phyloP scores from a whole-genome alignment of 2,888 invertebrate species.

The Griposia aprilina region DNA sequence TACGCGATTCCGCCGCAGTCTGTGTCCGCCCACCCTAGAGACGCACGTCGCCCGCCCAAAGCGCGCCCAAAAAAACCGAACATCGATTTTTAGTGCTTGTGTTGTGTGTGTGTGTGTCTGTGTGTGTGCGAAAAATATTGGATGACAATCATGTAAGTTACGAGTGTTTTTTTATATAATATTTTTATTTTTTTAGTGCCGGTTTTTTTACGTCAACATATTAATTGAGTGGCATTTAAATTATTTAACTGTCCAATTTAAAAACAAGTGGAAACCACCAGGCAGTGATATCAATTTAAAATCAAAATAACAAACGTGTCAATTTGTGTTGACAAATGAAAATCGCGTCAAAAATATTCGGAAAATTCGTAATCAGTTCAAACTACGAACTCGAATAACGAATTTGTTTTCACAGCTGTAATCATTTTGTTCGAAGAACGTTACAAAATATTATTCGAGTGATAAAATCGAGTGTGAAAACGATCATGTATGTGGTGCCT shows the following conservation, averaged over 20 bases:
- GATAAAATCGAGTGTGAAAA: constrained; percentile 53
- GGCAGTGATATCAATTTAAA: neutral
- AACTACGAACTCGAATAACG: constrained; percentile 16
- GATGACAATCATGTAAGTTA: constrained; percentile 67
- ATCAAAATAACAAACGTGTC: neutral
- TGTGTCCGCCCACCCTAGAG: constrained; percentile 65
- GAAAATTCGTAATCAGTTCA: neutral
- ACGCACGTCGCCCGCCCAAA: constrained; percentile 65
- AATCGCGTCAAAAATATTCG: neutral
- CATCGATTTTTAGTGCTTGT: constrained; percentile 74
- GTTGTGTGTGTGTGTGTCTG: constrained; percentile 71
- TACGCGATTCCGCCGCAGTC: constrained; percentile 71
- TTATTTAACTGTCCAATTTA: neutral
- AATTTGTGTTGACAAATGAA: constrained; percentile 22
- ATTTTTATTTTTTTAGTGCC: constrained; percentile 48
- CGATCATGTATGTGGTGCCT: constrained; percentile 50
- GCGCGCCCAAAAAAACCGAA: constrained; percentile 63
- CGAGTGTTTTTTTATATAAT: constrained; percentile 26
- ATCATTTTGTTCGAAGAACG: constrained; percentile 8
- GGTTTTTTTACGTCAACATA: constrained; percentile 20
- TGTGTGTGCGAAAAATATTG: constrained; percentile 67
- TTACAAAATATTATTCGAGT: constrained; percentile 37
- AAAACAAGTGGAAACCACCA: neutral
- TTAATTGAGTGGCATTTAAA: constrained; percentile 13
- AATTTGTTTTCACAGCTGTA: constrained; percentile 24